phyloP scores from a whole-genome alignment of 2,797 vertebrate species.

The Tarsius wallacei region DNA sequence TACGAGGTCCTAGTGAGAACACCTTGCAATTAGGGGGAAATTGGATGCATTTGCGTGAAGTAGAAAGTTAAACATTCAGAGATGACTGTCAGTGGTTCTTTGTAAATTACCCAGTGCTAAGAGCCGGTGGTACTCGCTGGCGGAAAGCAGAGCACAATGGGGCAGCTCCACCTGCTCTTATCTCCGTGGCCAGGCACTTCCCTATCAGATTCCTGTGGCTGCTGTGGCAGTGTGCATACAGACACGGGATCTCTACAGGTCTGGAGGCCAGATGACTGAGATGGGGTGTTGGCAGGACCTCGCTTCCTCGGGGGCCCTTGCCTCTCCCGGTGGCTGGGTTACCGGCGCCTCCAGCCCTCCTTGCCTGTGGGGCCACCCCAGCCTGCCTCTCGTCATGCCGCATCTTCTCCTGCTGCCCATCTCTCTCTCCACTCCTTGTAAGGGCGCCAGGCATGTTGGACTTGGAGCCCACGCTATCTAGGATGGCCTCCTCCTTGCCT shows the following conservation, averaged over 20 bases:
- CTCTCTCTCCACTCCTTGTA: background rate
- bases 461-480: background rate
- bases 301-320: background rate
- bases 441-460: background rate
- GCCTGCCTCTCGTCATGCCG: too few species aligned
- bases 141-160: too few species aligned
- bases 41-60: too few species aligned
- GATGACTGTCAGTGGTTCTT: too few species aligned
- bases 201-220: background rate
- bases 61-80: accelerated
- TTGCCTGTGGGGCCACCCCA: too few species aligned
- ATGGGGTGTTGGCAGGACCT: background rate
- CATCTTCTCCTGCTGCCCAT: background rate
- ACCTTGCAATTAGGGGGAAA: background rate
- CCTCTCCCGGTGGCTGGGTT: background rate
- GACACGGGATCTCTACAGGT: background rate
- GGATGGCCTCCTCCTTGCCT: background rate
- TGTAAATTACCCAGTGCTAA: background rate
- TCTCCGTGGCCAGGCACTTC: too few species aligned
- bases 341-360: background rate
- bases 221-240: accelerated
- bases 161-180: background rate
- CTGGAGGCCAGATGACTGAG: too few species aligned
- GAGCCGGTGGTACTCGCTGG: background rate
- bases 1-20: accelerated